Percentiles rank a stretch among this genome's conserved stretches.
These are phyloP conservation scores for Octonoba sinensis DNA, from an alignment of 2,888 invertebrate genomes.

Conservation along the genomic window DNA sequence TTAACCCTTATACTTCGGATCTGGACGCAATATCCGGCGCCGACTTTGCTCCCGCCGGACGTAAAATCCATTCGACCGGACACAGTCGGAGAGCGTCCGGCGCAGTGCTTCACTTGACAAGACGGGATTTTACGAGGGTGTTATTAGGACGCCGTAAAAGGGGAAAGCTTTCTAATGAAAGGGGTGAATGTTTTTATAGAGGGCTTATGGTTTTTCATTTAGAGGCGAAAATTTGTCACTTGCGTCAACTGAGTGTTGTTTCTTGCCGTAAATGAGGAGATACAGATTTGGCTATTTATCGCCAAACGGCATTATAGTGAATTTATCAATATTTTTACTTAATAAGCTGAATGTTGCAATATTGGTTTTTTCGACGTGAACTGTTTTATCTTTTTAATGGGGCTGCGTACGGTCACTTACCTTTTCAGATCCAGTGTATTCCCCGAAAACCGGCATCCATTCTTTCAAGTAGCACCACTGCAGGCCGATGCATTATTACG, in stretches of 20 bases:
- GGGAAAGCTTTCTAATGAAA: slow-evolving; percentile 47
- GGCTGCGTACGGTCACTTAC: too few species aligned
- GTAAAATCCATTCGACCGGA: slow-evolving; percentile 62
- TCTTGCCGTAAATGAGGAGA: too few species aligned
- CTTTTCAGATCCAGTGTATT: too few species aligned
- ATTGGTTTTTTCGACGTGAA: too few species aligned
- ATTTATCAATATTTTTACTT: too few species aligned
- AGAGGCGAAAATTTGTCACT: slow-evolving; percentile 15
- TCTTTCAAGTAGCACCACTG: too few species aligned
- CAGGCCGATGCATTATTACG: too few species aligned
- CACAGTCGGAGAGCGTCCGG: slow-evolving; percentile 26
- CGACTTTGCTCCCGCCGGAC: slow-evolving; percentile 17
- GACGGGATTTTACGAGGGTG: slow-evolving; percentile 48
- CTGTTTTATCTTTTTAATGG: too few species aligned
- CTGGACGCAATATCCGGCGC: slow-evolving; percentile 39
- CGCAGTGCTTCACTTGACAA: background rate
- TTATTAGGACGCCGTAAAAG: slow-evolving; percentile 46
- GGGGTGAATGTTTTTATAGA: slow-evolving; percentile 33
- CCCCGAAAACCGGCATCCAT: too few species aligned
- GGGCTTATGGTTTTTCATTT: slow-evolving; percentile 36
- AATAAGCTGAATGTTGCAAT: too few species aligned
- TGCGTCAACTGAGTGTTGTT: background rate
- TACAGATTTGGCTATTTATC: too few species aligned
- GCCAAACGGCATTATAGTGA: too few species aligned
- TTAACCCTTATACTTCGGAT: background rate